Percentiles rank a stretch among this genome's conserved stretches.
phyloP scores from a whole-genome alignment of 2,888 invertebrate genomes.

The Atrina japonica region DNA sequence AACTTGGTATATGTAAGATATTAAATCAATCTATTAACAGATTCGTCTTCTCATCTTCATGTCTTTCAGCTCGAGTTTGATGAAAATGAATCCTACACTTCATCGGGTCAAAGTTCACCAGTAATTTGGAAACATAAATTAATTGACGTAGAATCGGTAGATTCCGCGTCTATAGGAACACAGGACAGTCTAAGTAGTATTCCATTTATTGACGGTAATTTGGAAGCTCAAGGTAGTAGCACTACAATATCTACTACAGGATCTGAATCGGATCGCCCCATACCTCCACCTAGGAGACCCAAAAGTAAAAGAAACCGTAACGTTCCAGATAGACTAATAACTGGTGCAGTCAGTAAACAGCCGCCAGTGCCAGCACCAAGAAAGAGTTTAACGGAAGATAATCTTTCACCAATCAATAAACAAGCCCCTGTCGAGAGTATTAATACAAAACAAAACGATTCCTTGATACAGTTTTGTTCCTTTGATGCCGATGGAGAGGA shows the following conservation, averaged over 20 bases:
- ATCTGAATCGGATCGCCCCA: constrained; percentile 5
- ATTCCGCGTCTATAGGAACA: constrained; percentile 12
- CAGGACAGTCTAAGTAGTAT: constrained; percentile 21
- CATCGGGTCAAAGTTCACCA: constrained; percentile 12
- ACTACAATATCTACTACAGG: constrained; percentile 3
- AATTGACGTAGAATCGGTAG: neutral
- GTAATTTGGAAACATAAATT: neutral
- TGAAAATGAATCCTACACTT: neutral
- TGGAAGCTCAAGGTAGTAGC: neutral
- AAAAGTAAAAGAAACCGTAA: neutral
- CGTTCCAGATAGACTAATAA: constrained; percentile 27
- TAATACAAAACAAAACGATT: neutral
- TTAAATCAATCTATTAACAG: no score
- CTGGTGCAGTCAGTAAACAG: neutral
- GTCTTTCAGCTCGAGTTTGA: constrained; percentile 18
- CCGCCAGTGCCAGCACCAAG: constrained; percentile 25
- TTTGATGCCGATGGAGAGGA: constrained; percentile 23
- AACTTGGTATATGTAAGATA: no score
- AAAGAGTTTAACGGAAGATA: constrained; percentile 25
- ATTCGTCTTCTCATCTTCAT: no score
- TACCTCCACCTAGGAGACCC: constrained; percentile 17
- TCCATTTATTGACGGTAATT: constrained; percentile 5
- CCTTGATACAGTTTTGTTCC: constrained; percentile 33
- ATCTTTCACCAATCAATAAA: neutral
- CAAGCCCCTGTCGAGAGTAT: neutral